Base-by-base conservation (phyloP, 2,113 vertebrate species). In the Sander vitreus region DNA sequence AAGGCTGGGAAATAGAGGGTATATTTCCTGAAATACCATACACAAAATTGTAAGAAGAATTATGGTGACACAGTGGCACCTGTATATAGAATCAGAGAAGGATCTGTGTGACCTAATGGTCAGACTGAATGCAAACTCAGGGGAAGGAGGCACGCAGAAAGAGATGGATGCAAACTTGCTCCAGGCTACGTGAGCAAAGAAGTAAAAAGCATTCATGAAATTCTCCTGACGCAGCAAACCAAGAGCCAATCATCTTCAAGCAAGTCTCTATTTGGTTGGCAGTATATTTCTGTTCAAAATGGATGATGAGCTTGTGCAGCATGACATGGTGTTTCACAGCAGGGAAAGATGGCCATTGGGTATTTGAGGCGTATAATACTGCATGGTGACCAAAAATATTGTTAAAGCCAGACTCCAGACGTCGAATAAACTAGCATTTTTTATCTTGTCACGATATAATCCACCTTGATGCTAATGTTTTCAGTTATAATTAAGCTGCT, bases 271-370 rank as follows among this genome's bases (percentile, higher is more conserved):
- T 64, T 76, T 36, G 63, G 63, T 13, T 50, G 60, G 71, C 67
- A 72, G 43, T 63, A 19, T 66, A 25, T 78, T 72, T 78, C 67
- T 79, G n/a, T 73, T 79, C 33, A 71, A 59, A 88, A 67, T 76
- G 72, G 72, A 85, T 80, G 76, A 84, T 81, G 66, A 86, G 78
- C 65, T 78, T 27, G n/a, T 69, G 73, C 58, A 23, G 54, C 70
- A 60, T 73, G 63, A 33, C 47, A 51, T 33, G 13, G 18, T 67
- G 75, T 27, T 78, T 72, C 59, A 65, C 69, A 78, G 64, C 43
- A 62, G 69, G 51, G 53, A 39, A 27, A 25, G 27, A 68, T 73
- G 47, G 60, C 47, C 65, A 19, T 21, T 3, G 80, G 76, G 62
- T 50, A 23, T 81, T 66, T 87, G 68, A 66, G 53, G 23, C n/a